Evolutionary conservation across 2,113 vertebrate genomes (phyloP).

Genomic region (Callorhinus ursinus): DNA sequence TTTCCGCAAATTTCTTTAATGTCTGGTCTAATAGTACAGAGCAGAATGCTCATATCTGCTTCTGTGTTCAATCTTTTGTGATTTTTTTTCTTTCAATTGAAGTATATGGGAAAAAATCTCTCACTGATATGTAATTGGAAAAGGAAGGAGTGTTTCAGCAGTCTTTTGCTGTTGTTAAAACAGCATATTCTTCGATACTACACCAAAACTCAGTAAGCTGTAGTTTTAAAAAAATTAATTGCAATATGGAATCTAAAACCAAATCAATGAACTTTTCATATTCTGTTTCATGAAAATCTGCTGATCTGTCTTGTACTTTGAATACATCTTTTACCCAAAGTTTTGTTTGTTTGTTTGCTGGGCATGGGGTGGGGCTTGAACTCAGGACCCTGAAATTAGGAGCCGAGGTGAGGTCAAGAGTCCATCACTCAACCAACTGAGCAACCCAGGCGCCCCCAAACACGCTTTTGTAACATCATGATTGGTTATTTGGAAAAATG

Average conservation of each 20-base stretch:
- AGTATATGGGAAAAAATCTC: not conserved
- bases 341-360: not conserved
- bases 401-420: not conserved
- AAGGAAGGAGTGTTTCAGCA: not conserved
- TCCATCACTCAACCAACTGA: not conserved
- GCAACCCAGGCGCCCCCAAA: not conserved
- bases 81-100: not conserved
- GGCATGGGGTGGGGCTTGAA: not conserved
- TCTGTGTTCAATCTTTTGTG: not conserved
- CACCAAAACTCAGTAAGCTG: not conserved
- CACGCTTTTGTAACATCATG: not conserved
- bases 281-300: not conserved
- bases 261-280: not conserved
- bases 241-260: not conserved
- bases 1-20: conserved; percentile 25
- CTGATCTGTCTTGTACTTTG: not conserved
- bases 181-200: not conserved
- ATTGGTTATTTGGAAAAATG: conserved; percentile 38
- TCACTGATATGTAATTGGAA: not conserved
- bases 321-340: not conserved
- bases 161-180: conserved; percentile 31
- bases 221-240: not conserved
- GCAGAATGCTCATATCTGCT: not conserved
- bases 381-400: not conserved
- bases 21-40: not conserved